Evolutionary conservation across 2,113 vertebrate species (phyloP).

Genomic region (Odontesthes bonariensis): DNA sequence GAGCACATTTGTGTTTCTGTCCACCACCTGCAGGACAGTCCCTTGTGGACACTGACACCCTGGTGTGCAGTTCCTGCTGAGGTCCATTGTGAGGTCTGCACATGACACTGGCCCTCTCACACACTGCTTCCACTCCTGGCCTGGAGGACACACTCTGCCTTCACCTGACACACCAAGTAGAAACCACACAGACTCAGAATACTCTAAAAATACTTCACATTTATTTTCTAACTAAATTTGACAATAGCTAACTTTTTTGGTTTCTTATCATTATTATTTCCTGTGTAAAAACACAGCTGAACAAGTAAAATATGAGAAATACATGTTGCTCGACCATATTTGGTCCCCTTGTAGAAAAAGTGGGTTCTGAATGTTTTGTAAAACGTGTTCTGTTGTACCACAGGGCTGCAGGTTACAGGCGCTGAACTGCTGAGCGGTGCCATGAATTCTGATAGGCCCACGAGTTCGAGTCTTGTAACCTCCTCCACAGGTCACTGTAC

Average conservation of each 20-base stretch:
- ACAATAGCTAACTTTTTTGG: too few species aligned
- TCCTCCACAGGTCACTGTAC: conserved; percentile 89
- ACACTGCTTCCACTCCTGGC: conserved; percentile 85
- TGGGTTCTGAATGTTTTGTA: too few species aligned
- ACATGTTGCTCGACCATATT: too few species aligned
- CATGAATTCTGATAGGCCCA: conserved; percentile 66
- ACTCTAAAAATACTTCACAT: too few species aligned
- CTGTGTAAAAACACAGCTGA: too few species aligned
- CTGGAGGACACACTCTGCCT: conserved; percentile 76
- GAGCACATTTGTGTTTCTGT: neutral
- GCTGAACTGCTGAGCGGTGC: conserved; percentile 85
- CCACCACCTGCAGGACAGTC: conserved; percentile 80
- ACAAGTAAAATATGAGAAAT: too few species aligned
- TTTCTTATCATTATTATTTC: too few species aligned
- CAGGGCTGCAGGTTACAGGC: conserved; percentile 88
- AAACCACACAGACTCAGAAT: neutral
- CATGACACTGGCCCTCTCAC: conserved; percentile 80
- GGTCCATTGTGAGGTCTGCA: conserved; percentile 74
- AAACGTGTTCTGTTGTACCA: conserved; percentile 74
- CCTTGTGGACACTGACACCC: conserved; percentile 86
- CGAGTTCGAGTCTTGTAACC: conserved; percentile 87
- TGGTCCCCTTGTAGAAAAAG: too few species aligned
- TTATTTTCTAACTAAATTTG: too few species aligned
- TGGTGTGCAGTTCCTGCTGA: conserved; percentile 78
- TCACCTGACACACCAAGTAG: conserved; percentile 51